Evolutionary conservation across 2,888 invertebrate species (phyloP), one percentile per base, ranked within the genome.

Genomic region (Drosophila testacea): DNA sequence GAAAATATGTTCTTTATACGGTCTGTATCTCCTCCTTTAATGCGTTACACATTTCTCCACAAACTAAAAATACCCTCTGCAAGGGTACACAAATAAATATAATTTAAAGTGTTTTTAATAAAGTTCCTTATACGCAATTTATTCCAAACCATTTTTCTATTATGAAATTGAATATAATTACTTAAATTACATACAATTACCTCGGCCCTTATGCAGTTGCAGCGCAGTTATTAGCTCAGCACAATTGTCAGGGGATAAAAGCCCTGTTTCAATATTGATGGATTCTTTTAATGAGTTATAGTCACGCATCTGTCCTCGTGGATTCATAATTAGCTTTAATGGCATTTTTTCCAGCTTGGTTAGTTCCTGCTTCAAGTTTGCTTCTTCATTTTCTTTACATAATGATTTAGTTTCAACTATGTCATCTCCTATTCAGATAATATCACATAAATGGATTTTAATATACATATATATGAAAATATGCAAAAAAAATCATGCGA

Each of bases 211-310:
- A 64, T 96, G 95, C 73, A 95, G 95, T 91, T 96, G 96, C 68
- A 97, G 93, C 90, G 96, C 97, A 69, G 95, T 95, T 55, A 96
- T 96, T 79, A 97, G 94, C 92, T 95, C 96, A 87, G 96, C 95
- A 85, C 96, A 95, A 73, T 95, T 94, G 86, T 96, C 95, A 4
- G 96, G 96, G 52, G 95, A 95, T 77, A 95, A 91, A n/a, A 95
- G 94, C 50, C 93, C 93, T 46, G 95, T 92, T 83, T 95, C 95
- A 48, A 78, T 71, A 80, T 94, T 94, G 72, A 94, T 94, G 30
- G 96, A 95, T 68, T 94, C 94, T 76, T 94, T 94, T 48, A 95
- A 93, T 50, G 95, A 94, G 77, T 94, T 94, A 77, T 95, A 94
- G 90, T 96, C 96, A 88, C 95, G 94, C 7, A 96, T 93, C 92